Evolutionary conservation across 1,140 invertebrate species (phyloP), one percentile per base, ranked within the genome.

Genomic region (Drosophila yakuba): DNA sequence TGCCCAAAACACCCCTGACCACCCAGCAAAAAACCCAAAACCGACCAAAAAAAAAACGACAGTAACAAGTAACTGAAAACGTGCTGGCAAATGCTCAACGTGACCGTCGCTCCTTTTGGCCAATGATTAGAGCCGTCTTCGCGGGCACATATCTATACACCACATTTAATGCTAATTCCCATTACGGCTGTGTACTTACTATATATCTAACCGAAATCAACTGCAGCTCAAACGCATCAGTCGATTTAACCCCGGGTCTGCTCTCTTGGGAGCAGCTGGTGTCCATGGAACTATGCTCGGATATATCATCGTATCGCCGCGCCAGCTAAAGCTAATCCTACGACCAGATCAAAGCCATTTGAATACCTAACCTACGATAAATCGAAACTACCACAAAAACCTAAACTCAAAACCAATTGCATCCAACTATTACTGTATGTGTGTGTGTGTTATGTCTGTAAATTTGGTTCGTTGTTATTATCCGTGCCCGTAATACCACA

Each of bases 31-130:
- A 47, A 32, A 64, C 32, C 8, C 48, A 60, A 61, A 41, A 47
- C 36, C 23, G 25, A 35, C 17, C 17, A 17, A 60, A 61, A 45
- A 45, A 36, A 11, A 0, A 8, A 11, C 25, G 20, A 2, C 12
- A 66, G 43, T 54, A 41, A 23, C 60, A 74, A 71, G 74, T 69
- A 85, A 80, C 55, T 48, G 15, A 83, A 86, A 83, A 88, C 83
- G 83, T 86, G 83, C 84, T 48, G 47, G 47, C 23, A n/a, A 48
- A 48, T 15, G 47, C 23, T 48, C 79, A 86, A 86, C 83, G 83
- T 86, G 83, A 88, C 80, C 76, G 66, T 55, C 57, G 72, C 80
- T 88, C 83, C 83, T 83, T 83, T 88, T 69, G 66, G 71, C 67
- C 72, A 69, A 86, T 28, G 55, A 69, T 80, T 80, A 52, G 45